Percentiles rank a stretch among this genome's conserved stretches.
Conservation (phyloP, 2,797 vertebrate species). For the Paedocypris micromegethes region DNA sequence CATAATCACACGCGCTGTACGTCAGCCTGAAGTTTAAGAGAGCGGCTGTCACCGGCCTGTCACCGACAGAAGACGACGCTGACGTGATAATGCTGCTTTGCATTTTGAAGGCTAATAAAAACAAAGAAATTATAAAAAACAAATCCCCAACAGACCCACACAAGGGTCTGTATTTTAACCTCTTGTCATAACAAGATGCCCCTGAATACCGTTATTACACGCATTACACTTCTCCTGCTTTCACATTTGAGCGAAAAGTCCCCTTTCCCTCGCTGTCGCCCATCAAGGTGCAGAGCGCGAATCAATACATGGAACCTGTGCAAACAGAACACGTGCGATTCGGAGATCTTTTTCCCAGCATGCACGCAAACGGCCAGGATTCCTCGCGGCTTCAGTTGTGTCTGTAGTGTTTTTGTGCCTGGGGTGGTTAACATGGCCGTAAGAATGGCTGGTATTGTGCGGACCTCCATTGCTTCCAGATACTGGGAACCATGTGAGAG, state of each 20-base stretch:
- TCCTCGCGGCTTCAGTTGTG: conserved; percentile 6
- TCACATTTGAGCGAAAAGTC: conserved; percentile 13
- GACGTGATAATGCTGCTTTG: conserved; percentile 73
- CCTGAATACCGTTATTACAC: conserved; percentile 63
- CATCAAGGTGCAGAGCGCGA: background rate
- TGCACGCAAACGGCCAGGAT: conserved; percentile 22
- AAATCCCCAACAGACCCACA: conserved; percentile 17
- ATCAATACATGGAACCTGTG: background rate
- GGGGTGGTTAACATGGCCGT: conserved; percentile 50
- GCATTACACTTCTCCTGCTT: conserved; percentile 44
- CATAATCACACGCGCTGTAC: conserved; percentile 40
- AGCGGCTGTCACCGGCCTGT: conserved; percentile 51
- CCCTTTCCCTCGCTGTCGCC: conserved; percentile 20
- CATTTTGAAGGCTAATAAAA: conserved; percentile 58
- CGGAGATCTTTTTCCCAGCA: conserved; percentile 3
- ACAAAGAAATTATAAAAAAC: background rate
- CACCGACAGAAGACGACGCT: conserved; percentile 59
- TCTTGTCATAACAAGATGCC: conserved; percentile 45
- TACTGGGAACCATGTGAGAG: conserved; percentile 68
- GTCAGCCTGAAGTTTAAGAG: conserved; percentile 47
- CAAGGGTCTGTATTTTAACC: conserved; percentile 40
- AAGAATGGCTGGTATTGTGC: conserved; percentile 69
- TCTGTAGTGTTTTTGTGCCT: conserved; percentile 56
- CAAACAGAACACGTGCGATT: conserved; percentile 4
- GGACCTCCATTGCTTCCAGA: conserved; percentile 56